Percentiles rank a stretch among this genome's conserved stretches.
phyloP scores from a whole-genome alignment of 2,888 invertebrate species.

The Phyllotreta striolata region DNA sequence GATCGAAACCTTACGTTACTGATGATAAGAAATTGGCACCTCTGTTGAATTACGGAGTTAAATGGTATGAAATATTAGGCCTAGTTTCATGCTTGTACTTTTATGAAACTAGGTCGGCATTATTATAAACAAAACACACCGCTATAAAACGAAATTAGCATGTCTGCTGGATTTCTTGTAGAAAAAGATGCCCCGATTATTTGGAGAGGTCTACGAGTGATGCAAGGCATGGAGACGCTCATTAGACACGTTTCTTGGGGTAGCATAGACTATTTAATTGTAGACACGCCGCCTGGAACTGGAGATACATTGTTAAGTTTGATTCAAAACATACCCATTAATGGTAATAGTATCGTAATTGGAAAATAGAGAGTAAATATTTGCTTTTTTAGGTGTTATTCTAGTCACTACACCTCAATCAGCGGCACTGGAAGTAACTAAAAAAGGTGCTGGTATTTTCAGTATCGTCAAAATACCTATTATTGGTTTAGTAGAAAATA shows the following conservation, averaged over 20 bases:
- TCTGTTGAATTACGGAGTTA: conserved; percentile 87
- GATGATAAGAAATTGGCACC: conserved; percentile 86
- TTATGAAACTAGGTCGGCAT: conserved; percentile 7
- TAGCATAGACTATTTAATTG: conserved; percentile 83
- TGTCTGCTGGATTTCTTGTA: conserved; percentile 95
- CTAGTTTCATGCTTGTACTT: conserved; percentile 12
- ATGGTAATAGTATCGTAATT: conserved; percentile 65
- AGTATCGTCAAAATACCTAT: conserved; percentile 82
- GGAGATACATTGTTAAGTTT: conserved; percentile 94
- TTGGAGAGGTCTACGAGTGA: conserved; percentile 97
- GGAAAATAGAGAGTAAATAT: background rate
- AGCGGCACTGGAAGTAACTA: conserved; percentile 85
- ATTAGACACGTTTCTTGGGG: conserved; percentile 90
- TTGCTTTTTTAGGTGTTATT: conserved; percentile 72
- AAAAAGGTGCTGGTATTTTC: conserved; percentile 88
- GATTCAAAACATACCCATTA: conserved; percentile 85
- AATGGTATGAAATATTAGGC: conserved; percentile 72
- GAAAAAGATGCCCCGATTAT: conserved; percentile 86
- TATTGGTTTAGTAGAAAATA: conserved; percentile 90
- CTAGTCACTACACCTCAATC: conserved; percentile 93
- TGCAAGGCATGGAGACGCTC: conserved; percentile 90
- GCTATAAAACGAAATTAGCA: conserved; percentile 64
- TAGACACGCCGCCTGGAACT: conserved; percentile 97
- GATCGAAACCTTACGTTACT: conserved; percentile 77
- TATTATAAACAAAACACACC: too few species aligned